These are phyloP conservation scores for Anthonomus grandis DNA, from an alignment of 1,140 invertebrate species.

Conservation along the genomic window DNA sequence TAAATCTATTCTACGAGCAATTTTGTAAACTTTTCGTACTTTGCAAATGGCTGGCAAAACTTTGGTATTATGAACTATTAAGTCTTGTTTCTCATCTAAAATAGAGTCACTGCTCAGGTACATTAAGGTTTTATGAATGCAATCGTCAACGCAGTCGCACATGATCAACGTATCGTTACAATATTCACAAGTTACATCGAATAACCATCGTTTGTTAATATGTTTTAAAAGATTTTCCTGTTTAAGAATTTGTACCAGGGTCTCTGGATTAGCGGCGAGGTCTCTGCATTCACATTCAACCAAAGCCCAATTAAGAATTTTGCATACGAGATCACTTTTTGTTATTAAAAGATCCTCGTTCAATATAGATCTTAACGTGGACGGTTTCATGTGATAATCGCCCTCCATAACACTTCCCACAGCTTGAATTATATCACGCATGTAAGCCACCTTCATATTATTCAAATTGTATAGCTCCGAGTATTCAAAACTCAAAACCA, in stretches of 20 bases:
- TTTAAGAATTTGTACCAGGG: conserved; percentile 48
- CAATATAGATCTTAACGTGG: conserved; percentile 50
- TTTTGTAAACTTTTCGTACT: conserved; percentile 30
- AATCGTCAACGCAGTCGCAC: conserved; percentile 21
- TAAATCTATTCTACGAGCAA: conserved; percentile 32
- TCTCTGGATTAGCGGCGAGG: conserved; percentile 43
- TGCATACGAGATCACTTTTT: conserved; percentile 51
- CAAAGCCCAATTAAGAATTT: conserved; percentile 52
- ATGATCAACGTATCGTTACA: conserved; percentile 15
- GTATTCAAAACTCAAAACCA: conserved; percentile 54
- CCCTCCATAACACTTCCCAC: conserved; percentile 49
- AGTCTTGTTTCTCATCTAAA: not conserved
- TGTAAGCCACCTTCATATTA: conserved; percentile 47
- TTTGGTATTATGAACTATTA: conserved; percentile 11
- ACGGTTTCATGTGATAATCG: conserved; percentile 50
- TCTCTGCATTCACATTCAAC: conserved; percentile 50
- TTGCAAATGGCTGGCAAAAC: conserved; percentile 24
- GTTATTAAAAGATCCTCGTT: conserved; percentile 50
- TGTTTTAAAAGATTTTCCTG: conserved; percentile 40
- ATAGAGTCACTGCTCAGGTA: conserved; percentile 14
- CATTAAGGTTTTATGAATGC: conserved; percentile 17
- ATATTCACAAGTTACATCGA: conserved; percentile 21
- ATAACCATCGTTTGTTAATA: conserved; percentile 22
- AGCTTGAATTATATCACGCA: conserved; percentile 52
- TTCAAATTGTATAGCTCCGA: conserved; percentile 54